Percentiles rank a stretch among this genome's conserved stretches.
Conservation (phyloP, 2,797 vertebrate species). For the Necrosyrtes monachus region DNA sequence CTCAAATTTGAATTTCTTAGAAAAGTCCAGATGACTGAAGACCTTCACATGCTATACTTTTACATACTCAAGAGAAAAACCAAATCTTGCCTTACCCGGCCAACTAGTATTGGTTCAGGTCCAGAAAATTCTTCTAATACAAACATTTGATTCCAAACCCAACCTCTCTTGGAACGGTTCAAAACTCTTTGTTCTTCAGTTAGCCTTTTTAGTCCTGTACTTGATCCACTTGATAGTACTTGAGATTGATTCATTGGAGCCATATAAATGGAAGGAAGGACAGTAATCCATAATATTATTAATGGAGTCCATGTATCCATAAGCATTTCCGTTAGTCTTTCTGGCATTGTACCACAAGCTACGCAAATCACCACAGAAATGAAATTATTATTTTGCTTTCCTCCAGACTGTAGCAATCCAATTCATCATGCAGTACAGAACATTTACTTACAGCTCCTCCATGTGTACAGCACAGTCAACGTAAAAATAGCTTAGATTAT, state of each 20-base stretch:
- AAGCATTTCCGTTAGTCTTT: constrained; percentile 86
- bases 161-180: constrained; percentile 97
- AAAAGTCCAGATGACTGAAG: background rate
- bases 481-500: constrained; percentile 72
- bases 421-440: constrained; percentile 84
- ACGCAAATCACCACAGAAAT: constrained; percentile 81
- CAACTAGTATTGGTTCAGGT: constrained; percentile 98
- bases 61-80: background rate
- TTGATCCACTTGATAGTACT: constrained; percentile 82
- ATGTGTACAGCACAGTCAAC: constrained; percentile 78
- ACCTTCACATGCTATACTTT: background rate
- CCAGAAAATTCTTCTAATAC: constrained; percentile 99
- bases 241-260: constrained; percentile 83
- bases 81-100: constrained; percentile 87
- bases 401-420: constrained; percentile 81
- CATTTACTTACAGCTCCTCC: constrained; percentile 84
- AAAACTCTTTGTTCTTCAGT: constrained; percentile 90
- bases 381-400: constrained; percentile 85
- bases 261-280: constrained; percentile 82
- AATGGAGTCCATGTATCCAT: constrained; percentile 91
- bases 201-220: constrained; percentile 78
- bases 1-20: background rate
- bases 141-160: constrained; percentile 99
- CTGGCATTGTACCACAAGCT: constrained; percentile 84
- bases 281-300: constrained; percentile 96